Evolutionary conservation across 2,113 vertebrate genomes (phyloP), one percentile per base, ranked within the genome.

Genomic region (Lontra canadensis): DNA sequence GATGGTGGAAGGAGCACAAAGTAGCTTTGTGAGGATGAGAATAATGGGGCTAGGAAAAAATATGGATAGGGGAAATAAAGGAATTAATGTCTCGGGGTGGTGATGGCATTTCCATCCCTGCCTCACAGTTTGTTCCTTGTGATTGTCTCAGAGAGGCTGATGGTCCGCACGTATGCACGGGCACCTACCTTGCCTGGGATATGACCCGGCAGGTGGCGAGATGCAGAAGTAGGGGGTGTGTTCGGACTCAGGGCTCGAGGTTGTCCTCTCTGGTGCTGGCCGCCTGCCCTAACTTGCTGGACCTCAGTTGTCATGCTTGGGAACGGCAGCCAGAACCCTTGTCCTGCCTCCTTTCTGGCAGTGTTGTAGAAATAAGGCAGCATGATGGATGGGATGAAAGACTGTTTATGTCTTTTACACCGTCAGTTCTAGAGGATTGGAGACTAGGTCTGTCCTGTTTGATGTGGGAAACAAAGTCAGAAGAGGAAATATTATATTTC

Each of bases 121-220:
- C 9, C 6, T 21, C 4, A 11, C 15, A 11, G 1, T 8, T 3
- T 13, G 15, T 63, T 20, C 47, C n/a, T 20, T 2, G 26, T 11
- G n/a, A 4, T 0, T 0, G 10, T 1, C 12, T 42, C 42, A 21
- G 73, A 17, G 47, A n/a, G 4, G 21, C 3, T 49, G 42, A 9
- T 17, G 4, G 1, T 12, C 29, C 0, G 4, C 2, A 1, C 29
- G 0, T 5, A 9, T 39, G 1, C 3, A 0, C 1, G 0, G 29
- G 47, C 1, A 3, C 21, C 31, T 9, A 1, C 36, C 52, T 39
- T 8, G n/a, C 36, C 61, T 26, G 8, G 34, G 78, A 29, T 4
- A 0, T 4, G 0, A 1, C 0, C 1, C 2, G 17, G 9, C 23
- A 14, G 55, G 8, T 14, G 3, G 26, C 0, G 2, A 34, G 29